Evolutionary conservation across 1,140 invertebrate genomes (phyloP), one percentile per base, ranked within the genome.

Genomic region (Zaprionus ornatus): DNA sequence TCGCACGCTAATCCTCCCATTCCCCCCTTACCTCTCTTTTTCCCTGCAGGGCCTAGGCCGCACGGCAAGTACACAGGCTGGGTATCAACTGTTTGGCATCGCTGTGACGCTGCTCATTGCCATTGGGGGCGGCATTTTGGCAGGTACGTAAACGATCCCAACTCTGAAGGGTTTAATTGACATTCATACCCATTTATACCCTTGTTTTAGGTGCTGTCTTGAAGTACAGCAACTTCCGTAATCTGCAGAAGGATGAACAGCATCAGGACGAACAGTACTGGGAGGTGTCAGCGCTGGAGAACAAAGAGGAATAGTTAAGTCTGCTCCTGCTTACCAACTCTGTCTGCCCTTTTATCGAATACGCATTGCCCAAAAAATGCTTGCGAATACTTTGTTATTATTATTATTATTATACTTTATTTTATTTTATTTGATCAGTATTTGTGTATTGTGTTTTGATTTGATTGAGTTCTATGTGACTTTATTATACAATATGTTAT

Each of bases 61-160:
- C 70, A 95, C 94, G 25, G 95, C 95, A 4, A 87, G 82, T 15
- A 83, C 93, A n/a, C 97, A 98, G 93, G 97, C 96, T 2, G 94
- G 94, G 7, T 97, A 95, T 93, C 97, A 98, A 94, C 92, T 97
- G 50, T 92, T 96, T 5, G 95, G 96, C 2, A 93, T 98, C 7
- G 93, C 93, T 4, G 90, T 96, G 5, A 98, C 97, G 1, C 56
- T 98, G 1, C 91, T 91, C 9, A 93, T 97, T 27, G 95, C 97
- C 45, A 93, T 97, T 35, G 93, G 95, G 61, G 95, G 96, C n/a
- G 98, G 97, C 54, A 86, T 95, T 73, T 73, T 97, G 63, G 97
- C 97, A 93, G 98, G 98, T 98, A 93, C 92, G 79, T 54, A 23
- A 45, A 21, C 0, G 12, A 12, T 17, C 32, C n/a, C 6, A 32